Base-by-base conservation (phyloP, 2,888 invertebrate species). In the Aspidiotus destructor region DNA sequence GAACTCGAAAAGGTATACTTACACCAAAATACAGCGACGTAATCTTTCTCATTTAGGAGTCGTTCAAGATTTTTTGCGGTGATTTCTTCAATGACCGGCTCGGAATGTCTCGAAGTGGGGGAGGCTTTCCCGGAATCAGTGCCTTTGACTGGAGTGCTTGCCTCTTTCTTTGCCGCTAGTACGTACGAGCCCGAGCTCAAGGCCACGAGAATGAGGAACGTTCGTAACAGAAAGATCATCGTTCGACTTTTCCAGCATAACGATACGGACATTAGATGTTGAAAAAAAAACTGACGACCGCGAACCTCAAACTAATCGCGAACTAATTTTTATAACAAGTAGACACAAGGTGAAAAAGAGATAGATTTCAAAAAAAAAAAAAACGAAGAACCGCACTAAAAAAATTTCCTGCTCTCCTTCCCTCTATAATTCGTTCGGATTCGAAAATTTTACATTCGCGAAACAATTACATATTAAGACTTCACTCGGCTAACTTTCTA, bases 11-110 rank as follows among this genome's bases (percentile, higher is more conserved):
- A 28, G 5, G 28, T 8, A 52, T 64, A 91, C 92, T 92, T 88
- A 93, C 92, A 93, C 91, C 92, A 93, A 82, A 89, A 92, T 81
- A 92, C 92, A 79, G 92, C 92, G 79, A 93, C 91, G 83, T 89
- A 92, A 82, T 92, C 92, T 85, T 92, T 91, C 75, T 91, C 90
- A 80, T 86, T 85, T 79, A 93, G 85, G 76, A 92, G 84, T 78
- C 89, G 86, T 79, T 92, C 92, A 81, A 92, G 85, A 81, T 92
- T 90, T 81, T 92, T 92, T 78, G 89, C 86, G 80, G 89, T 90
- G 82, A 92, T 91, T 82, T 92, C 92, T 81, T 92, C 92, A 83
- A 92, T 92, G 81, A 89, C 86, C 79, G 90, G 85, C 77, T 87
- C 87, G 75, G 77, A 76, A 17, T 70, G 69, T 68, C 55, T 68